Evolutionary conservation across 2,113 vertebrate species (phyloP).

Genomic region (Mustela lutreola): DNA sequence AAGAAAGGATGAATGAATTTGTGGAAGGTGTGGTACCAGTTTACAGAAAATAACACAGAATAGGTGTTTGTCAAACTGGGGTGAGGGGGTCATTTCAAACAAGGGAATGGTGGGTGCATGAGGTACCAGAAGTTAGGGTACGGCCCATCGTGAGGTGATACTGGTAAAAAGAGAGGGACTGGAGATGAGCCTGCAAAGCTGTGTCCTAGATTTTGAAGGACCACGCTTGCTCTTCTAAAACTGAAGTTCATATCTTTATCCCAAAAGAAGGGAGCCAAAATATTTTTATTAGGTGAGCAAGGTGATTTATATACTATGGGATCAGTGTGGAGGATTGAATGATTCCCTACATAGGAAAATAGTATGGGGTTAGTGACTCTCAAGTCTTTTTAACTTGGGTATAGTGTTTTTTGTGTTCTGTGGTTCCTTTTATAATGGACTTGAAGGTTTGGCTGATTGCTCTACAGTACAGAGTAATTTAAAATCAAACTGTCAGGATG

Average conservation of each 20-base stretch:
- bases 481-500: neutral
- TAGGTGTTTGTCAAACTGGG: conserved; percentile 6
- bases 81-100: neutral
- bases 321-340: neutral
- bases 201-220: conserved; percentile 54
- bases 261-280: neutral
- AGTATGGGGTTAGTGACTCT: neutral
- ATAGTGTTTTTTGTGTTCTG: neutral
- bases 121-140: neutral
- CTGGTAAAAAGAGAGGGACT: conserved; percentile 9
- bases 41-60: conserved; percentile 4
- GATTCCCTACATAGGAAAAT: neutral
- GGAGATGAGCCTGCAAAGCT: conserved; percentile 15
- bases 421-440: neutral
- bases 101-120: neutral
- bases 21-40: neutral
- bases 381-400: neutral
- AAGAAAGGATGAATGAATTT: conserved; percentile 9
- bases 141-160: neutral
- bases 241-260: conserved; percentile 18
- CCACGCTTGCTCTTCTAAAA: neutral
- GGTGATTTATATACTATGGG: neutral
- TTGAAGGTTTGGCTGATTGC: neutral
- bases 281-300: neutral
- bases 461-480: neutral